Base-by-base conservation (phyloP, 2,888 invertebrate species). In the Drosophila mimetica region DNA sequence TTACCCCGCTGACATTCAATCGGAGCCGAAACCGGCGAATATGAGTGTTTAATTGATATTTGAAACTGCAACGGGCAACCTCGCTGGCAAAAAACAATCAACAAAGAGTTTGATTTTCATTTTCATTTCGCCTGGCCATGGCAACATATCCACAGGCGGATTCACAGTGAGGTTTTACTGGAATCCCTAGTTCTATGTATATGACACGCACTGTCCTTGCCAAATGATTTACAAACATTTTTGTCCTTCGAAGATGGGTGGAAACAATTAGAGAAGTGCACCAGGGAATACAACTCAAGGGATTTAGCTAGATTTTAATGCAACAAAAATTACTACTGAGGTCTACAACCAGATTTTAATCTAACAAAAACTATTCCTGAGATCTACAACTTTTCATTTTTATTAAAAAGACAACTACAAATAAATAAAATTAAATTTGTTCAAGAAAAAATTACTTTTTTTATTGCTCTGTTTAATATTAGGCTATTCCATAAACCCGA, bases 41-140 rank as follows among this genome's bases (percentile, higher is more conserved):
- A 44, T 55, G 50, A 57, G 57, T 66, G 25, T 32, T 50, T 65
- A 83, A 77, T 77, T 76, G 76, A 76, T 77, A 80, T 77, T 77
- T 75, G 77, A 63, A 75, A 72, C 64, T 75, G 75, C 63, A 63
- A 30, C 30, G 44, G 44, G 37, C 50, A 34, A 28, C 25, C 32
- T 25, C 42, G 59, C 57, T 60, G 57, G 47, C 47, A 42, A 39
- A 51, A 52, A 44, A 18, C 22, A 52, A 46, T 61, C 44, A 37
- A 34, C 41, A 50, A 60, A 41, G 30, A 22, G 32, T 37, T 48
- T 14, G 9, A 1, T 14, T 44, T 44, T 25, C 22, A 25, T 16
- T 78, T 52, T 30, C 66, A 71, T 60, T 67, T 77, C 16, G 2
- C 16, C 22, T 48, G 34, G 25, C 48, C 9, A 61, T 48, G 54